Conservation (phyloP, 1,140 invertebrate species). For the Leptopilina boulardi region DNA sequence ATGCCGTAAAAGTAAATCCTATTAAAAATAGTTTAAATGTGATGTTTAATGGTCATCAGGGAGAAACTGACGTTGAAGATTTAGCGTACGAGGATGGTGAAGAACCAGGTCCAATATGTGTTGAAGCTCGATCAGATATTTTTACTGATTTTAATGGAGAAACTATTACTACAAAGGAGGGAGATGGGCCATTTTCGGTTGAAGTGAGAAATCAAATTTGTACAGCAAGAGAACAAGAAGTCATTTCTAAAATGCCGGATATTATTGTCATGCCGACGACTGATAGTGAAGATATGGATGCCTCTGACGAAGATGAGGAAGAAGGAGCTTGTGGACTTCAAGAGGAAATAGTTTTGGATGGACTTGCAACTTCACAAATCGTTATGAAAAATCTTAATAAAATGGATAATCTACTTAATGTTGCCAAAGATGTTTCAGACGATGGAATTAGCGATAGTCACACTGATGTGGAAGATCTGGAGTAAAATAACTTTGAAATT, state of each 20-base stretch:
- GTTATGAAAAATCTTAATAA: slow-evolving; percentile 70
- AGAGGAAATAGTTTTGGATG: slow-evolving; percentile 56
- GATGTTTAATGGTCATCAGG: slow-evolving; percentile 51
- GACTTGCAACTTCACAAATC: slow-evolving; percentile 65
- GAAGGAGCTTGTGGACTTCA: slow-evolving; percentile 59
- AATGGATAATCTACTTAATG: slow-evolving; percentile 60
- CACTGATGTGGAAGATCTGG: slow-evolving; percentile 72
- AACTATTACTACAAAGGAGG: slow-evolving; percentile 72
- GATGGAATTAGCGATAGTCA: slow-evolving; percentile 64
- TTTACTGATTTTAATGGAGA: slow-evolving; percentile 68
- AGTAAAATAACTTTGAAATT: slow-evolving; percentile 53
- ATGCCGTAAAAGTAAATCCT: slow-evolving; percentile 40
- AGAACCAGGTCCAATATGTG: slow-evolving; percentile 53
- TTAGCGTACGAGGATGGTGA: slow-evolving; percentile 67
- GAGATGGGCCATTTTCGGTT: slow-evolving; percentile 72
- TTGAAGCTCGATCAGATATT: slow-evolving; percentile 61
- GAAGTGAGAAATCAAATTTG: slow-evolving; percentile 72
- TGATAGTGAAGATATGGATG: slow-evolving; percentile 71
- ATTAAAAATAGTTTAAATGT: slow-evolving; percentile 45
- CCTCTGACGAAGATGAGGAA: slow-evolving; percentile 65
- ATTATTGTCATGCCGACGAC: slow-evolving; percentile 63
- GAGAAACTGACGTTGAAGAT: slow-evolving; percentile 71
- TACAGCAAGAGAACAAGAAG: not conserved
- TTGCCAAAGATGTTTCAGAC: slow-evolving; percentile 49
- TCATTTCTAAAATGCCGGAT: slow-evolving; percentile 43